Evolutionary conservation across 92 coral and sea anemone genomes (phyloP).

Genomic region (Porites lobata): DNA sequence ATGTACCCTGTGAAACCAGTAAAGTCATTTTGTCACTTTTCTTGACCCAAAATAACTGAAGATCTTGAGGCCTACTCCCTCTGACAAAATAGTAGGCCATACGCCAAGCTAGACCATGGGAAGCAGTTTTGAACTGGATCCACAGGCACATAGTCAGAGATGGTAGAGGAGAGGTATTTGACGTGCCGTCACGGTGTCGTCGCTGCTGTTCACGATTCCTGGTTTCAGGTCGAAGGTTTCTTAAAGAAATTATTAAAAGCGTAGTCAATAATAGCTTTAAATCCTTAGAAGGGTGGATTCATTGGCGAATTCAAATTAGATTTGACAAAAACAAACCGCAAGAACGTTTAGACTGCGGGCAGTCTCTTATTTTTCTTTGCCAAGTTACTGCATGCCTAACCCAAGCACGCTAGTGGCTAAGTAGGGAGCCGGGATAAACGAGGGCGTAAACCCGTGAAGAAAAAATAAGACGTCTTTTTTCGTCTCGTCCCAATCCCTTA

Average conservation of each 20-base stretch:
- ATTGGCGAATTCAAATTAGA: too few relatives aligned
- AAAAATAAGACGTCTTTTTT: too few relatives aligned
- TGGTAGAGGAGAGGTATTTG: conserved; percentile 23
- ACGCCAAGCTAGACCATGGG: not conserved
- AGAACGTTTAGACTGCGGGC: too few relatives aligned
- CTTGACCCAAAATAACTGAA: not conserved
- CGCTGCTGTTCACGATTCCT: not conserved
- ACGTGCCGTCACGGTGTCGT: not conserved
- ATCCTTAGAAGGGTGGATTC: too few relatives aligned
- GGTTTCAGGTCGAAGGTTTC: conserved; percentile 25
- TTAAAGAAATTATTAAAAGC: not conserved
- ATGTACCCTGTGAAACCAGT: not conserved
- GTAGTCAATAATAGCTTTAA: too few relatives aligned
- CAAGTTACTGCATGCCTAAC: too few relatives aligned
- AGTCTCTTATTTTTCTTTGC: too few relatives aligned
- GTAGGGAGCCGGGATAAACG: too few relatives aligned
- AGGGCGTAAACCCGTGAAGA: too few relatives aligned
- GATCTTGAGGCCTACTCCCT: not conserved
- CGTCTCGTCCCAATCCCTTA: too few relatives aligned
- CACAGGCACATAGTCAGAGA: conserved; percentile 17
- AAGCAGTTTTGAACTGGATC: not conserved
- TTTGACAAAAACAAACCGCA: too few relatives aligned
- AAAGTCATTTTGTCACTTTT: not conserved
- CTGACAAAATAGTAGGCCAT: not conserved
- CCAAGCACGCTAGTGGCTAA: too few relatives aligned